A percentile compares a stretch with the other conserved stretches of the same genome.
Evolutionary conservation across 2,797 vertebrate species (phyloP).

Genomic region (Hozukius guyotensis): DNA sequence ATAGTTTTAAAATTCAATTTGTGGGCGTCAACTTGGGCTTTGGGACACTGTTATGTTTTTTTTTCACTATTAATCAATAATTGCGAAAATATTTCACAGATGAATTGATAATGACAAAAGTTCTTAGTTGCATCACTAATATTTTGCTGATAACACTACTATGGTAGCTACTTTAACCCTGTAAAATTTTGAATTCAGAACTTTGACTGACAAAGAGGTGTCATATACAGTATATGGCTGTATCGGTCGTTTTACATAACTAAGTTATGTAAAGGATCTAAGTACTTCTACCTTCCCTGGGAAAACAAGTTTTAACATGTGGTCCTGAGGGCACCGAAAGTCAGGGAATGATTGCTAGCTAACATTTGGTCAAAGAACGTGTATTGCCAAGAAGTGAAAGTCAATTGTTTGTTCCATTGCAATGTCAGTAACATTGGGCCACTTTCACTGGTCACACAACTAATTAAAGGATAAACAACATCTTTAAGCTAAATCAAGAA

Average conservation of each 20-base stretch:
- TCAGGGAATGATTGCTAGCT: neutral
- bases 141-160: neutral
- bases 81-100: neutral
- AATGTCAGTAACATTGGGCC: too few species aligned
- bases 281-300: neutral
- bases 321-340: neutral
- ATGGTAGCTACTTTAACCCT: neutral
- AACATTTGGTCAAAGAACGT: neutral
- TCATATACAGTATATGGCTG: neutral
- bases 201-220: neutral
- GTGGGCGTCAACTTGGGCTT: neutral
- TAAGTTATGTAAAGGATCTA: neutral
- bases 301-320: neutral
- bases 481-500: too few species aligned
- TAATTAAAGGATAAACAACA: too few species aligned
- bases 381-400: too few species aligned
- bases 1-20: neutral
- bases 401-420: too few species aligned
- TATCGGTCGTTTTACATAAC: neutral
- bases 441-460: too few species aligned
- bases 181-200: neutral
- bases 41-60: neutral
- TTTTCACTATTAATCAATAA: neutral
- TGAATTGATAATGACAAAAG: neutral
- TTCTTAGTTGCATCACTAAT: neutral